phyloP scores from a whole-genome alignment of 2,113 vertebrate genomes.

The Xerus inauris region DNA sequence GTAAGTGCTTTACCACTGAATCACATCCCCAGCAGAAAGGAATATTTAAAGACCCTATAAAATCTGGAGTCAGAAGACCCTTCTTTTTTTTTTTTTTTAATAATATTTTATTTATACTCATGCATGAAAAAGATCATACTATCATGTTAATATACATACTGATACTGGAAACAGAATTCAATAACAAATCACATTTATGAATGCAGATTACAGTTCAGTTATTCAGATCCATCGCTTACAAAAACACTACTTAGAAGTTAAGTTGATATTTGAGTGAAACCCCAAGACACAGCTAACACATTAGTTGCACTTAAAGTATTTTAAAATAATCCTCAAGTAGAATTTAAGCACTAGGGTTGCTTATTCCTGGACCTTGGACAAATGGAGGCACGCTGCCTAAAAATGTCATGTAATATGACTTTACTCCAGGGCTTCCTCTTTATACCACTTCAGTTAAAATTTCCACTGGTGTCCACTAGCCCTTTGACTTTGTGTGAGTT shows the following conservation, averaged over 20 bases:
- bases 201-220: background rate
- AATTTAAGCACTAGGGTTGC: background rate
- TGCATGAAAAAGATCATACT: too few species aligned
- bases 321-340: constrained; percentile 31
- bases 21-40: background rate
- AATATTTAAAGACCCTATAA: background rate
- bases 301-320: background rate
- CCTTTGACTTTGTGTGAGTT: background rate
- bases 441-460: background rate
- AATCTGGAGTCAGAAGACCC: background rate
- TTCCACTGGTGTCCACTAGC: background rate
- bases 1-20: background rate
- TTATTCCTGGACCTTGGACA: background rate
- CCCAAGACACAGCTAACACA: background rate
- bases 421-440: background rate
- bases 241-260: background rate
- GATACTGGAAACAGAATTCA: too few species aligned
- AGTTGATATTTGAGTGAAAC: background rate
- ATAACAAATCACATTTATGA: too few species aligned
- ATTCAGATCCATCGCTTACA: background rate
- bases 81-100: too few species aligned
- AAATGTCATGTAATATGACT: background rate
- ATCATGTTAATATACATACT: too few species aligned
- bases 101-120: too few species aligned
- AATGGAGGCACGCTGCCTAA: background rate